Evolutionary conservation across 2,888 invertebrate species (phyloP).

Genomic region (Gortyna flavago): DNA sequence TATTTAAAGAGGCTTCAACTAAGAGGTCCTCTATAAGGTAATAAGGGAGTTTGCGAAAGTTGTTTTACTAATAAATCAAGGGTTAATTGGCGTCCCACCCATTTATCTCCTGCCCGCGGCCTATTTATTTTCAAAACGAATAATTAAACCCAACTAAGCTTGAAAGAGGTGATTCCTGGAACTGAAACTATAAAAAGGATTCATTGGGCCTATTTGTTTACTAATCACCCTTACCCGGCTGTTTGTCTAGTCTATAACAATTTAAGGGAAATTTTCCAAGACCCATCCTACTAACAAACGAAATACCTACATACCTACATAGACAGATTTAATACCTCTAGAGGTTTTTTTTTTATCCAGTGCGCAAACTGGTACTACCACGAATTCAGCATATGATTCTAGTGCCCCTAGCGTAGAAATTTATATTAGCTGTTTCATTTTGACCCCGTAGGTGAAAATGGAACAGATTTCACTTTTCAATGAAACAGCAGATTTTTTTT

Average conservation of each 20-base stretch:
- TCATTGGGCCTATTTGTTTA: conserved; percentile 47
- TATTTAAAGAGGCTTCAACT: conserved; percentile 53
- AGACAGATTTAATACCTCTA: not conserved
- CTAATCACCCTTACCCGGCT: conserved; percentile 23
- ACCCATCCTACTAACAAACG: too few relatives aligned
- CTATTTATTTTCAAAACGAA: conserved; percentile 53
- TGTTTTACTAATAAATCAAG: conserved; percentile 70
- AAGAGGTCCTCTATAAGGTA: conserved; percentile 65
- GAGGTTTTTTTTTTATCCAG: too few relatives aligned
- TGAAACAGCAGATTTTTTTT: too few relatives aligned
- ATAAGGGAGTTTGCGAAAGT: conserved; percentile 68
- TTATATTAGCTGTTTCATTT: not conserved
- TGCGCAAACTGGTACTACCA: not conserved
- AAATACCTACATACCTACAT: not conserved
- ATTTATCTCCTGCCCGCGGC: conserved; percentile 41
- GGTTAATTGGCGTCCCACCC: conserved; percentile 63
- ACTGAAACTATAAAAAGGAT: conserved; percentile 58
- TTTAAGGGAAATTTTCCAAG: not conserved
- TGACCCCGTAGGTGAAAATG: too few relatives aligned
- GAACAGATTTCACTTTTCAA: too few relatives aligned
- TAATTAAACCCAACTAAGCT: conserved; percentile 52
- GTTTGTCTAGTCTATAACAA: conserved; percentile 27
- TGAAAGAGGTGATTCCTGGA: conserved; percentile 40
- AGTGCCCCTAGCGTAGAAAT: too few relatives aligned
- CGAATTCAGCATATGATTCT: not conserved